phyloP scores from a whole-genome alignment of 2,797 vertebrate genomes.

The Tapera naevia region DNA sequence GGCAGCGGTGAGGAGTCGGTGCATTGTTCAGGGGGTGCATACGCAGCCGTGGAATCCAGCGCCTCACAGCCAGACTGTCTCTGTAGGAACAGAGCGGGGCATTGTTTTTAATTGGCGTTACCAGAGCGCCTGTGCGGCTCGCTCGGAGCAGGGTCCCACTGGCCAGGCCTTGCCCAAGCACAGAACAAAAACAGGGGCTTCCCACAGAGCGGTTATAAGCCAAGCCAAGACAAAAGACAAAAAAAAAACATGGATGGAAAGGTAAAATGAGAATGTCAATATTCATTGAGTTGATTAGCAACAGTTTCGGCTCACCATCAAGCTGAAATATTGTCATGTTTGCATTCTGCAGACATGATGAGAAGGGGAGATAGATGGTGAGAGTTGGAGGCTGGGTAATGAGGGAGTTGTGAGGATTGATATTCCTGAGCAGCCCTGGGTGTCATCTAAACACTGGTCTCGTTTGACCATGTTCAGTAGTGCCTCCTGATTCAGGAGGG shows the following conservation, averaged over 20 bases:
- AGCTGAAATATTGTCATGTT: background rate
- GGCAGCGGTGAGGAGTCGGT: background rate
- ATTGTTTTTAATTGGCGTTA: slow-evolving; percentile 18
- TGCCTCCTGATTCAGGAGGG: background rate
- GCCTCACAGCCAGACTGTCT: slow-evolving; percentile 12
- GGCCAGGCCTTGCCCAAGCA: slow-evolving; percentile 62
- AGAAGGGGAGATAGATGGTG: background rate
- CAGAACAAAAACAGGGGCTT: slow-evolving; percentile 36
- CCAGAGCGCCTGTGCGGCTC: background rate
- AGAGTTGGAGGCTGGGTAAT: background rate
- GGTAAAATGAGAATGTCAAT: background rate
- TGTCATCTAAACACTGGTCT: background rate
- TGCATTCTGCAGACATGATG: background rate
- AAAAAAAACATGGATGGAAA: background rate
- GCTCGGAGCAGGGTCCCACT: slow-evolving; percentile 26
- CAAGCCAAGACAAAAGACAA: slow-evolving; percentile 19
- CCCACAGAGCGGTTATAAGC: background rate
- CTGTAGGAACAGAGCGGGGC: background rate
- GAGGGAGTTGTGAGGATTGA: background rate
- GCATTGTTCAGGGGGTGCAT: background rate
- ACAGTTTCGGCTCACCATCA: background rate
- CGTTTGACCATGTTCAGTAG: background rate
- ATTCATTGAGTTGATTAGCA: slow-evolving; percentile 24
- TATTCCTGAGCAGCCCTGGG: background rate
- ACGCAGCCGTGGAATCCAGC: background rate